Evolutionary conservation across 2,888 invertebrate species (phyloP).

Genomic region (Nycteola revayana): DNA sequence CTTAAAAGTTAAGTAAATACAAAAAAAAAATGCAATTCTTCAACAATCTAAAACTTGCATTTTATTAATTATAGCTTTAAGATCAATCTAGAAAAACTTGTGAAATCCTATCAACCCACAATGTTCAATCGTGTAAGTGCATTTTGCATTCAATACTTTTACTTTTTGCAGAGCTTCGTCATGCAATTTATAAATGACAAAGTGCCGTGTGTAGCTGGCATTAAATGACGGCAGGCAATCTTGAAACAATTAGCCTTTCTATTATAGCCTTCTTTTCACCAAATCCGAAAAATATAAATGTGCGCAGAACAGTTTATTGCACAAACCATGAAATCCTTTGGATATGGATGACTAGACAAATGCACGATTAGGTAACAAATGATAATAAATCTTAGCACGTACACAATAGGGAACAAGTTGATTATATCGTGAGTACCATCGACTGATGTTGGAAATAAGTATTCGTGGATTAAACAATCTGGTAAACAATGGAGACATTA

Average conservation of each 20-base stretch:
- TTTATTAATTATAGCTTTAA: too few species aligned
- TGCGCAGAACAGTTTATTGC: slow-evolving; percentile 28
- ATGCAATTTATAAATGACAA: slow-evolving; percentile 28
- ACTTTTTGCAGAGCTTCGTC: slow-evolving; percentile 1
- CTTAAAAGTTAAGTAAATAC: too few species aligned
- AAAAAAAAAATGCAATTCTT: too few species aligned
- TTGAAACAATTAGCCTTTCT: slow-evolving; percentile 57
- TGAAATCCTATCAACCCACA: too few species aligned
- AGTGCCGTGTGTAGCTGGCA: slow-evolving; percentile 50
- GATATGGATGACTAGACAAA: slow-evolving; percentile 25
- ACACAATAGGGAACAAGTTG: slow-evolving; percentile 6
- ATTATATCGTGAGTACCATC: too few species aligned
- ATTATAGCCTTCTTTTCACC: slow-evolving; percentile 52
- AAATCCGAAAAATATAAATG: slow-evolving; percentile 42
- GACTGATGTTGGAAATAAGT: slow-evolving; percentile 29
- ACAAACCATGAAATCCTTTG: slow-evolving; percentile 32
- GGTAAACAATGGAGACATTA: slow-evolving; percentile 77
- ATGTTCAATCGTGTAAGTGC: too few species aligned
- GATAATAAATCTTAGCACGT: slow-evolving; percentile 4
- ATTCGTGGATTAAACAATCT: slow-evolving; percentile 57
- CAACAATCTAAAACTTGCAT: too few species aligned
- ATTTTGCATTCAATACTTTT: slow-evolving; percentile 2
- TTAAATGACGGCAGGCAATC: slow-evolving; percentile 44
- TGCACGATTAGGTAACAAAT: slow-evolving; percentile 10
- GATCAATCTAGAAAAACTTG: too few species aligned